Evolutionary conservation across 2,797 vertebrate species (phyloP).

Genomic region (Cynodonichthys magdalenae): DNA sequence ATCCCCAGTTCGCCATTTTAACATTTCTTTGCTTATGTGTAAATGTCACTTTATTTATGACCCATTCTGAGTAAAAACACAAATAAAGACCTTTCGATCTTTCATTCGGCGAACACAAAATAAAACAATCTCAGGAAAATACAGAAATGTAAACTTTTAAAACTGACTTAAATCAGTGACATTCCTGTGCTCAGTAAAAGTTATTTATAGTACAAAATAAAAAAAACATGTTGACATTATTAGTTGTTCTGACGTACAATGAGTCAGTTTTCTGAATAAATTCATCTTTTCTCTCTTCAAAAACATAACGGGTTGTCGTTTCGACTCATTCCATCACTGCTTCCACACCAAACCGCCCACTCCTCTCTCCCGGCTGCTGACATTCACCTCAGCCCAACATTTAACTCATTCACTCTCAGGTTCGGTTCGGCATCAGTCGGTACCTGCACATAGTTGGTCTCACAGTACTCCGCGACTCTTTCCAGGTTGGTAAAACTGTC

Average conservation of each 20-base stretch:
- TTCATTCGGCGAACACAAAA: background rate
- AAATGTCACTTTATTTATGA: background rate
- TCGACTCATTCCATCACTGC: conserved; percentile 44
- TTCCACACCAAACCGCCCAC: conserved; percentile 29
- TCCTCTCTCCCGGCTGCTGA: background rate
- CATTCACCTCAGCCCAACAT: background rate
- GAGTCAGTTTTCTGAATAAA: rapidly evolving
- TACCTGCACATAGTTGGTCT: conserved; percentile 95
- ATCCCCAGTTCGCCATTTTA: background rate
- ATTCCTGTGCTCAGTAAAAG: conserved; percentile 17
- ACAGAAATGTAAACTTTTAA: conserved; percentile 7
- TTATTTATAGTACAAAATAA: background rate
- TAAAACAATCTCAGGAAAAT: too few species aligned
- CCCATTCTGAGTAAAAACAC: background rate
- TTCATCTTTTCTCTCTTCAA: background rate
- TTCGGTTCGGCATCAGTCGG: rapidly evolving
- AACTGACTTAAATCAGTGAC: background rate
- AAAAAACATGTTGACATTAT: background rate
- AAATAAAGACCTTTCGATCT: background rate
- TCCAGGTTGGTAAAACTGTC: conserved; percentile 93
- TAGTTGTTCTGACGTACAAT: rapidly evolving
- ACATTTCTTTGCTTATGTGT: too few species aligned
- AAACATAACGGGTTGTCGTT: conserved; percentile 13
- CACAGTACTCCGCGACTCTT: conserved; percentile 92
- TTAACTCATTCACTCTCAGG: background rate